These are phyloP conservation scores for Stomorhina lunata DNA, from an alignment of 2,888 invertebrate genomes.

Conservation along the genomic window DNA sequence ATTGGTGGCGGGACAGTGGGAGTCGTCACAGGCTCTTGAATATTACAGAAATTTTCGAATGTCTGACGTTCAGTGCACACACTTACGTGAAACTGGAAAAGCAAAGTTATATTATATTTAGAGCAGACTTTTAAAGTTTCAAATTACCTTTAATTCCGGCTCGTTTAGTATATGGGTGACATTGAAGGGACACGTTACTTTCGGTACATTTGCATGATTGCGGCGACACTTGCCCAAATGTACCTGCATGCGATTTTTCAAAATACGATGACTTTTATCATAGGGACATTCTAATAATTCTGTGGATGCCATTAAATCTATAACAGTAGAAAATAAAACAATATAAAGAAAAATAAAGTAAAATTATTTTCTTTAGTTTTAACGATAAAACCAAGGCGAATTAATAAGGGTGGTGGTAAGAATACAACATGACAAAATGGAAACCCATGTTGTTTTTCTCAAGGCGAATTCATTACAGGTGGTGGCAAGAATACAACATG, in stretches of 20 bases:
- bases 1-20: conserved; percentile 43
- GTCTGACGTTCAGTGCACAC: conserved; percentile 65
- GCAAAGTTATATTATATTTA: not conserved
- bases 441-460: too few species aligned
- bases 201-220: conserved; percentile 48
- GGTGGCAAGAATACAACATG: too few species aligned
- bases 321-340: not conserved
- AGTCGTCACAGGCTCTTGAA: conserved; percentile 8
- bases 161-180: conserved; percentile 64
- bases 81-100: conserved; percentile 67
- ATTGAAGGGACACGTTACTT: conserved; percentile 66
- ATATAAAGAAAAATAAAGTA: too few species aligned
- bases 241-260: conserved; percentile 63
- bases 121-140: not conserved
- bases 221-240: conserved; percentile 62
- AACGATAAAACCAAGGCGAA: too few species aligned
- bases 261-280: conserved; percentile 76
- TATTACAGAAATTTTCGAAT: conserved; percentile 64
- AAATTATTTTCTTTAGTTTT: too few species aligned
- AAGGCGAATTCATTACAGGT: too few species aligned
- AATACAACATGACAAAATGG: too few species aligned
- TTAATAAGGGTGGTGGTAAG: too few species aligned
- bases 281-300: conserved; percentile 80
- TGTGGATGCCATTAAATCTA: conserved; percentile 18
- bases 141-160: conserved; percentile 61